Base-by-base conservation (phyloP, 2,113 vertebrate species). In the Cynopterus brachyotis region DNA sequence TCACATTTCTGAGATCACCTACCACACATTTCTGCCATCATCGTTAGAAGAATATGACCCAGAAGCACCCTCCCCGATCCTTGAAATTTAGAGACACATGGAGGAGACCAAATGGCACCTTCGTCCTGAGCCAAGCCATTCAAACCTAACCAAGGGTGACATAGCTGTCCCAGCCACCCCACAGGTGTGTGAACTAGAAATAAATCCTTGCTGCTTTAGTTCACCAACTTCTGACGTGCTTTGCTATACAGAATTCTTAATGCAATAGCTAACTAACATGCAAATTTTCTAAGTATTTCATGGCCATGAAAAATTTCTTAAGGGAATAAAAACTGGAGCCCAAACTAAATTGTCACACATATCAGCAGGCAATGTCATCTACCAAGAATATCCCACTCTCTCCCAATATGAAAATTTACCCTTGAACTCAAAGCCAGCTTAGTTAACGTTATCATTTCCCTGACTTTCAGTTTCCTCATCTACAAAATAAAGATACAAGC, bases 401-500 rank as follows among this genome's bases (percentile, higher is more conserved):
- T 50, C 13, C 20, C 32, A 62, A 57, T 53, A 37, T 78, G 42
- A 93, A 6, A 40, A 40, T 55, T 90, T 69, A 69, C 50, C 42
- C n/a, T 37, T 70, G 35, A 82, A 67, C 4, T 70, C 28, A 88
- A 95, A 73, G 1, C 70, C 20, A 20, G 10, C 60, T 60, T 69
- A n/a, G 47, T 59, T 50, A 78, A 85, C 59, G 40, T 83, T 82
- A 16, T 60, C 37, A 55, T 50, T 88, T 64, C 15, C 28, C 42
- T 84, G 16, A 7, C 10, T 59, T 16, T 84, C 57, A 53, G 26
- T 66, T 57, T 84, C 42, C 40, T 85, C 37, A 59, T 73, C 6
- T 60, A 7, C 15, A 97, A 95, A 94, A 89, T 88, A 37, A 91
- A 93, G 19, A 67, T 42, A 62, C 17, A 76, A 66, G 30, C 24